Evolutionary conservation across 2,113 vertebrate species (phyloP), one percentile per base, ranked within the genome.

Genomic region (Glareola pratincola): DNA sequence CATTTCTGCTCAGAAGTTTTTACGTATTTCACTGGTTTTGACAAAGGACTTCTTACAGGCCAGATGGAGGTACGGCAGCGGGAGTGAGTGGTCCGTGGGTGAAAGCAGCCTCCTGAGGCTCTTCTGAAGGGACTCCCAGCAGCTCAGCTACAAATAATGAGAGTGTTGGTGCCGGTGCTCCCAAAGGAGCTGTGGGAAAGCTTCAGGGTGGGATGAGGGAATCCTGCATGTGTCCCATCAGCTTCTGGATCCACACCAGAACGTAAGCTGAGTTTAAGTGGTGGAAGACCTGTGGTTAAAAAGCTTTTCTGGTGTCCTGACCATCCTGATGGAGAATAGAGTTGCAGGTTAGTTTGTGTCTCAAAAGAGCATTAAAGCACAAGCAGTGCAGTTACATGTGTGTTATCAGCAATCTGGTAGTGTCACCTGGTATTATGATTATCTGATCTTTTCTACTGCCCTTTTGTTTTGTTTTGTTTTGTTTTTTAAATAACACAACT

Each of bases 1-100:
- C 14, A 8, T 47, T 71, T 17, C 53, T 48, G 19, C 60, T 50
- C 74, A 19, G 37, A 41, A 78, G 22, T 30, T 74, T 66, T 45
- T 48, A 37, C 18, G 6, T 47, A 12, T 77, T 91, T 86, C 12
- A 2, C 14, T 66, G 11, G 2, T 77, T 56, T 86, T 67, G 41
- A 57, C n/a, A 20, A 41, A 77, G 72, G 59, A 14, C 0, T 0
- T 62, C 86, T 53, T 36, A 2, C 11, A 24, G 53, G 57, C 43
- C 12, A 9, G 57, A 14, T 15, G 36, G 56, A 50, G 50, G 26
- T 14, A 18, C 0, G 0, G 64, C 1, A 13, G 64, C 3, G 6
- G 50, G 57, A 59, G 11, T 17, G 48, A 54, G 36, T 3, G 4
- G 7, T 59, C 43, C 6, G 2, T 48, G 59, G 53, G 8, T 57